These are phyloP conservation scores for Pontoporia blainvillei DNA, from an alignment of 2,113 vertebrate species.

Conservation along the genomic window DNA sequence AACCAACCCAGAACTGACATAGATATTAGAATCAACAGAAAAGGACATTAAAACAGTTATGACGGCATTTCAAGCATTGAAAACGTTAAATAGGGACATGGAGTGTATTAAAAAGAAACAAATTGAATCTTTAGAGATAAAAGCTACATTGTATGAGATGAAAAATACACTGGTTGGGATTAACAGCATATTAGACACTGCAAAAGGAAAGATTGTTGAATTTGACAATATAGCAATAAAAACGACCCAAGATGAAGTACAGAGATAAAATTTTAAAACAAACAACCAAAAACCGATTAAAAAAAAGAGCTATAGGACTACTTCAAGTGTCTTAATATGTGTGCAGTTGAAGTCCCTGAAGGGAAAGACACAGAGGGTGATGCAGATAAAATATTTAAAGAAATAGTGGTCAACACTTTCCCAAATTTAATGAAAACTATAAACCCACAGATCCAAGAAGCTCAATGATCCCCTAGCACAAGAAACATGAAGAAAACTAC, in stretches of 20 bases:
- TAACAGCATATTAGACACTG: background rate
- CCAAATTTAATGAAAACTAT: background rate
- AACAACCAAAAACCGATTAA: background rate
- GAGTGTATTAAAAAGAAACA: background rate
- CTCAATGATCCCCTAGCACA: background rate
- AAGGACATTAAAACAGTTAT: background rate
- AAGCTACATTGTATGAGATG: background rate
- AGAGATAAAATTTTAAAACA: background rate
- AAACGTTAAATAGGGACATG: background rate
- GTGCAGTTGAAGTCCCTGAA: background rate
- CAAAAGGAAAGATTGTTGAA: background rate
- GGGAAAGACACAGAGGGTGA: background rate
- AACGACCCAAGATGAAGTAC: background rate
- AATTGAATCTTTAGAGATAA: background rate
- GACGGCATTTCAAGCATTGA: background rate
- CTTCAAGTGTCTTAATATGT: background rate
- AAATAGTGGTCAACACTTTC: background rate
- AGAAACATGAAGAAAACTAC: background rate
- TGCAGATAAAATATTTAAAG: background rate
- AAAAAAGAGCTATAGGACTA: background rate
- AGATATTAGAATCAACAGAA: background rate
- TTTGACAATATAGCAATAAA: background rate
- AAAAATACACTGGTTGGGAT: background rate
- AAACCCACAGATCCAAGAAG: background rate
- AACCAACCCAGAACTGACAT: background rate